Percentiles rank a stretch among this genome's conserved stretches.
These are phyloP conservation scores for Drosophila repletoides DNA, from an alignment of 1,140 invertebrate genomes.

Conservation along the genomic window DNA sequence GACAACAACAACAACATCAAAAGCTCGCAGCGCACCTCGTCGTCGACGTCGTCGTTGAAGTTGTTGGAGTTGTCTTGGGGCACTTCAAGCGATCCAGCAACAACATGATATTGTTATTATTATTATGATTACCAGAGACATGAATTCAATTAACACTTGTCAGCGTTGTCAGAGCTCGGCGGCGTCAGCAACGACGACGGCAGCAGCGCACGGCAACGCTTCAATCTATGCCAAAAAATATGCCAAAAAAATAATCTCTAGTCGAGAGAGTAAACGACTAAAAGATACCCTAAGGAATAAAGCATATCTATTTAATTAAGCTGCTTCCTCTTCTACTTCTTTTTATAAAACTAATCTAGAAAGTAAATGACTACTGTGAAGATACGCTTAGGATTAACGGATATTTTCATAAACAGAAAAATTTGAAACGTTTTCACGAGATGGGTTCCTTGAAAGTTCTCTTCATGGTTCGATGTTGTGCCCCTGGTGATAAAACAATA, in stretches of 20 bases:
- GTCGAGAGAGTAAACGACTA: conserved; percentile 3
- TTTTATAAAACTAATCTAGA: too few relatives aligned
- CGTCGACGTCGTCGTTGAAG: conserved; percentile 17
- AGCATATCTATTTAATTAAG: too few relatives aligned
- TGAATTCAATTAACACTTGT: conserved; percentile 83
- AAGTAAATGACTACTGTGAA: too few relatives aligned
- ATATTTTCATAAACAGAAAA: too few relatives aligned
- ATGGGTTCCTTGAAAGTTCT: too few relatives aligned
- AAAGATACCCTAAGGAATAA: conserved; percentile 21
- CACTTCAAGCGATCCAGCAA: conserved; percentile 50
- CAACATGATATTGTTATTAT: conserved; percentile 82
- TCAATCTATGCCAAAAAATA: conserved; percentile 47
- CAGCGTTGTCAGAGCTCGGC: conserved; percentile 74
- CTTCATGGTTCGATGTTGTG: too few relatives aligned
- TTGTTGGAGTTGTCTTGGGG: conserved; percentile 51
- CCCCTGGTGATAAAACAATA: too few relatives aligned
- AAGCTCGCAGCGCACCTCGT: conserved; percentile 62
- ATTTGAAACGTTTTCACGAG: too few relatives aligned
- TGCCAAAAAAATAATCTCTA: conserved; percentile 5
- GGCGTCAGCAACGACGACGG: conserved; percentile 10
- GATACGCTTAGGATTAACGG: too few relatives aligned
- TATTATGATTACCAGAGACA: conserved; percentile 82
- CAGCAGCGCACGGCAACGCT: conserved; percentile 19
- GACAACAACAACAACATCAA: conserved; percentile 58
- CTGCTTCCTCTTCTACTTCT: too few relatives aligned